Evolutionary conservation across 2,113 vertebrate species (phyloP), one percentile per base, ranked within the genome.

Genomic region (Microtus ochrogaster): DNA sequence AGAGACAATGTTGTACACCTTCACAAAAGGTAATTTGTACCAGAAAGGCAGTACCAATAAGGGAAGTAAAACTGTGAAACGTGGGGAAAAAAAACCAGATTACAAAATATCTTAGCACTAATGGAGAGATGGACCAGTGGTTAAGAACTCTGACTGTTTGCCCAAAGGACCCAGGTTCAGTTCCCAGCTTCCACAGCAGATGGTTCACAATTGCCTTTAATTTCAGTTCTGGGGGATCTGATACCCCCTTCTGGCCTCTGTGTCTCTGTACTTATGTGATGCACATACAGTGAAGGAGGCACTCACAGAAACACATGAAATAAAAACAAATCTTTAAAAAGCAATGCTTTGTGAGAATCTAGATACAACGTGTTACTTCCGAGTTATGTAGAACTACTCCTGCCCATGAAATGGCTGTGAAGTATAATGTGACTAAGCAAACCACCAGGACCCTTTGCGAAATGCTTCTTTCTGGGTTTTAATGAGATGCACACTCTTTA

Each of bases 1-100:
- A 91, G 77, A 96, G 83, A 84, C 39, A 61, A 0, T 68, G 77
- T 83, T 79, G 85, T 61, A 93, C 13, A 73, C 55, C 61, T 89
- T 94, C 52, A 92, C 16, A 94, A 82, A 72, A 6, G 65, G 33
- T 61, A 86, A 74, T n/a, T 49, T 79, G 33, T 74, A 74, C 4
- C 8, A 55, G 65, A 16, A 78, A 96, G 12, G 47, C 19, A 74
- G 49, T 85, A 55, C 72, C 61, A 87, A 30, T 26, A 24, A 72
- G 30, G 68, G 33, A 96, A 70, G 22, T 44, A 76, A 77, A 65
- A 26, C 21, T 94, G 47, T 82, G 47, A 44, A 92, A 94, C 11
- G 12, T 90, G 44, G 66, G 49, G 33, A 77, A 92, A 72, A 41
- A 78, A 88, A 77, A 44, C 26, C 49, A 91, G 76, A 94, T 92